Evolutionary conservation across 2,797 vertebrate genomes (phyloP), one percentile per base, ranked within the genome.

Genomic region (Falco naumanni): DNA sequence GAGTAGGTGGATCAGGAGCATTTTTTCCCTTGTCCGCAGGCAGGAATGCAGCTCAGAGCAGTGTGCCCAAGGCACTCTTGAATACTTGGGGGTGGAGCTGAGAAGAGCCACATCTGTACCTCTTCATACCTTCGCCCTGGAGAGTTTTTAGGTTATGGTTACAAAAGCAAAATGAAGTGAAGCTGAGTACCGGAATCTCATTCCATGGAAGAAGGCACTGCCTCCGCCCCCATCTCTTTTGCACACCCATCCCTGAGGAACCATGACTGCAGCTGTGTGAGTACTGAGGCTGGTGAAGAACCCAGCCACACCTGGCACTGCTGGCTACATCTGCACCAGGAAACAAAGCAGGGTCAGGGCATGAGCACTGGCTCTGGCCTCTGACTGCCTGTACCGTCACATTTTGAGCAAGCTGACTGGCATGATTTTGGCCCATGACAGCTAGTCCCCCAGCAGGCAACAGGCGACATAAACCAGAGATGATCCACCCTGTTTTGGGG

Each of bases 11-110:
- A 70, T 85, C 70, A 80, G 51, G 43, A 93, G 31, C 9, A 74
- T 1, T 80, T 56, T 87, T 72, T 33, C 33, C 28, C 18, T 48
- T 1, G 1, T 84, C 25, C 2, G 3, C 2, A 0, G 9, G 43
- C 6, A 1, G 45, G 72, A 80, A 65, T 68, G 47, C 24, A 54
- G 39, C 47, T 85, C 69, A 24, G 22, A 83, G 79, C 45, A 47
- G 14, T 13, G 28, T 66, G 63, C 51, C 47, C 71, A 59, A 74
- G 39, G 33, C 50, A 68, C 3, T 65, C 26, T 61, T 51, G 33
- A 72, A 56, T 71, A 71, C 79, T 61, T 65, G 26, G 21, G 6
- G 11, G 21, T 61, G 50, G 16, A 69, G 59, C 24, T 47, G 65
- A 63, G 60, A 47, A 72, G 16, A 81, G 12, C 54, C 13, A 3